Evolutionary conservation across 2,113 vertebrate genomes (phyloP).

Genomic region (Hemicordylus capensis): DNA sequence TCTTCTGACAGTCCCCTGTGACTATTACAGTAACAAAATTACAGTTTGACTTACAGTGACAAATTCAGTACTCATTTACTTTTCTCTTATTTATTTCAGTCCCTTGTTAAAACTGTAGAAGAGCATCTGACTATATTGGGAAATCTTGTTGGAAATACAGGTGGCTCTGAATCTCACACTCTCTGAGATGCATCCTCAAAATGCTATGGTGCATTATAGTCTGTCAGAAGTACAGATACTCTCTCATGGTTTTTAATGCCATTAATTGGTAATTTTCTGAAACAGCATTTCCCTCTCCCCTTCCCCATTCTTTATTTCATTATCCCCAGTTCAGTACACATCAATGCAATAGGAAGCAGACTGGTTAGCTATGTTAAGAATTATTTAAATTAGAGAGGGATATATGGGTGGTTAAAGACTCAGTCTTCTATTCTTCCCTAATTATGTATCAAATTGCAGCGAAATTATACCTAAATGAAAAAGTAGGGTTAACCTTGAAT

Average conservation of each 20-base stretch:
- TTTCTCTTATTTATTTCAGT: constrained; percentile 3
- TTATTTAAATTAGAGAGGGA: constrained; percentile 82
- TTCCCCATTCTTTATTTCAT: constrained; percentile 79
- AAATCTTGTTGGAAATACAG: constrained; percentile 20
- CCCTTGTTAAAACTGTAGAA: neutral
- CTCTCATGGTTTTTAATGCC: constrained; percentile 69
- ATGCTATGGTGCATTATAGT: neutral
- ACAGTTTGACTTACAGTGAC: neutral
- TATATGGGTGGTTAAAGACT: constrained; percentile 78
- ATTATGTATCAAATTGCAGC: constrained; percentile 78
- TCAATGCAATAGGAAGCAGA: constrained; percentile 67
- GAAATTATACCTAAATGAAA: constrained; percentile 78
- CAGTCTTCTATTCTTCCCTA: constrained; percentile 75
- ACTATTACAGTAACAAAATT: neutral
- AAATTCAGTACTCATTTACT: neutral
- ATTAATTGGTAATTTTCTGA: constrained; percentile 79
- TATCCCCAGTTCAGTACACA: constrained; percentile 81
- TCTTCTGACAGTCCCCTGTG: neutral
- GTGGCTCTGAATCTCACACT: neutral
- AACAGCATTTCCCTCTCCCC: constrained; percentile 72
- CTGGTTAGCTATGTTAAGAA: constrained; percentile 77
- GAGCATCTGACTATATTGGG: neutral
- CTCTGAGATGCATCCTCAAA: neutral
- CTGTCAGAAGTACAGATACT: constrained; percentile 63
- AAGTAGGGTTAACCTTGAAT: constrained; percentile 64